Conservation (phyloP, 1,140 invertebrate species). For the Psix sp. region DNA sequence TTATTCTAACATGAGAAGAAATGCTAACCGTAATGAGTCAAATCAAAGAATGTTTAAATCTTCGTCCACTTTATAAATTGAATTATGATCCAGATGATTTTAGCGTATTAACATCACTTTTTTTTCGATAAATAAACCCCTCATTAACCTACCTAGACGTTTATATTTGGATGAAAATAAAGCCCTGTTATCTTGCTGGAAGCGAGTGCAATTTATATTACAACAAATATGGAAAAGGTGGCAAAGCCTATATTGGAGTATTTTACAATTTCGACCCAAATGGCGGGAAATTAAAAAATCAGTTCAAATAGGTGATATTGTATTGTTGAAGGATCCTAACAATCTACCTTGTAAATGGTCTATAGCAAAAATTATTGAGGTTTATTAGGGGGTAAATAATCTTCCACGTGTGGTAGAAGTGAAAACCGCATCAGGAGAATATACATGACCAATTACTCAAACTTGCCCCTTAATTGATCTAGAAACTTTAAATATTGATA, state of each 20-base stretch:
- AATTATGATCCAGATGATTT: no score
- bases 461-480: not conserved
- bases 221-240: slow-evolving; percentile 22
- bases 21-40: not conserved
- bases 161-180: not conserved
- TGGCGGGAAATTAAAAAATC: slow-evolving; percentile 1
- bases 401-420: not conserved
- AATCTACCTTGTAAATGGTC: not conserved
- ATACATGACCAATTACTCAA: not conserved
- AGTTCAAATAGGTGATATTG: slow-evolving; percentile 3
- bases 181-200: not conserved
- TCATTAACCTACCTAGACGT: not conserved
- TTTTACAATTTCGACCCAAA: slow-evolving; percentile 3
- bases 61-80: no score
- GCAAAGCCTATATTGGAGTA: slow-evolving; percentile 19
- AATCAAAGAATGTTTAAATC: no score
- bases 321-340: not conserved
- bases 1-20: not conserved
- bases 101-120: no score
- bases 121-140: not conserved
- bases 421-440: not conserved
- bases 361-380: not conserved
- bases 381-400: not conserved
- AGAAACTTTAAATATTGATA: no score
- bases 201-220: not conserved